These are phyloP conservation scores for Eira barbara DNA, from an alignment of 2,113 vertebrate genomes.

Conservation along the genomic window DNA sequence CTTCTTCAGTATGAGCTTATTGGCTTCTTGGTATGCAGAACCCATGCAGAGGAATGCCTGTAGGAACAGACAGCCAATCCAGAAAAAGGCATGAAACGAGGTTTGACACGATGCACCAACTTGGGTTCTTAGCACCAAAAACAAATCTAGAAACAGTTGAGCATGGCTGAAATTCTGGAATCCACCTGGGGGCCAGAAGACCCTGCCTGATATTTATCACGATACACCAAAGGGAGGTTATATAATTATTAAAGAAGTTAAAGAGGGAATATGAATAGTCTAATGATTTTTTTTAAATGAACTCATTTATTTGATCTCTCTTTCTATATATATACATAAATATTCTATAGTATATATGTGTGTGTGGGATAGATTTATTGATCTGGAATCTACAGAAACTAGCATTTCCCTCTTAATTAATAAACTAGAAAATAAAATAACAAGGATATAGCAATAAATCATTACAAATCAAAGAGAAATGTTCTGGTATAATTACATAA, in stretches of 20 bases:
- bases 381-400: background rate
- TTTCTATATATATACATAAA: background rate
- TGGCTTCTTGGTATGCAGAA: no score
- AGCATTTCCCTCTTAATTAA: background rate
- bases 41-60: background rate
- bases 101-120: background rate
- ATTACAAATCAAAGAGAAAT: background rate
- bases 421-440: background rate
- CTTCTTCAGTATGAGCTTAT: fast-evolving
- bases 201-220: background rate
- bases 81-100: background rate
- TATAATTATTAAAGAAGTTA: background rate
- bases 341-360: background rate
- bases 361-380: background rate
- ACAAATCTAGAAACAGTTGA: background rate
- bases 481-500: background rate
- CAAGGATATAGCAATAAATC: background rate
- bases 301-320: background rate
- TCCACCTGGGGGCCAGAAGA: background rate
- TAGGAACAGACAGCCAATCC: background rate
- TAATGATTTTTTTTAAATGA: background rate
- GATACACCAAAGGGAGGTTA: background rate
- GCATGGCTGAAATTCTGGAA: background rate
- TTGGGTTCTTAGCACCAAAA: background rate
- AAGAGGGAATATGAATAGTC: background rate